Conservation (phyloP, 2,113 vertebrate species). For the Trematocara nigrifrons region DNA sequence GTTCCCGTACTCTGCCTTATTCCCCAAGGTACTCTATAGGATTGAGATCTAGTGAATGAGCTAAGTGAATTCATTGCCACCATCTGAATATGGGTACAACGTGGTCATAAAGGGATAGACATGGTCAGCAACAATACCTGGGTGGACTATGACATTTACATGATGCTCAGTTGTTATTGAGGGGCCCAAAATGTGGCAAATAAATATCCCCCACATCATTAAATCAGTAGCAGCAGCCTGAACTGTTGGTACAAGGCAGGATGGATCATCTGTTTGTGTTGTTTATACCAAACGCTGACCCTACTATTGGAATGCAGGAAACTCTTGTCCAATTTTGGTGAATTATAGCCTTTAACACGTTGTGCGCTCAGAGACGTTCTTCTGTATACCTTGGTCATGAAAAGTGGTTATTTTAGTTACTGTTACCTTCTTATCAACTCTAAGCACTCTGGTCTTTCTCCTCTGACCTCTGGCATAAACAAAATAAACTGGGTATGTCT, state of each 20-base stretch:
- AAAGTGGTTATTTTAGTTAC: background rate
- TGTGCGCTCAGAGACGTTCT: background rate
- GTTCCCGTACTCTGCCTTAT: rapidly evolving
- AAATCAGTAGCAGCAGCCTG: rapidly evolving
- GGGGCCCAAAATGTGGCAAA: background rate
- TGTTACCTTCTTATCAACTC: background rate
- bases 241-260: background rate
- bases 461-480: background rate
- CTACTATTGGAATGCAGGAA: background rate
- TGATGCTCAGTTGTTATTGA: background rate
- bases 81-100: background rate
- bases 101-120: background rate
- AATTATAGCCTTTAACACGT: background rate
- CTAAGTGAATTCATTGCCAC: background rate
- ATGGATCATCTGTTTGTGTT: background rate
- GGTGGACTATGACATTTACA: background rate
- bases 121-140: background rate
- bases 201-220: background rate
- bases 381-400: background rate
- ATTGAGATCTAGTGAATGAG: background rate
- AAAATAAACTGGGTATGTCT: background rate
- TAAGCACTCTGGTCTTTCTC: background rate
- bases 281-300: background rate
- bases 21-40: background rate
- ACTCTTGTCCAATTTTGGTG: background rate